phyloP scores from a whole-genome alignment of 2,113 vertebrate species.

The Polyodon spathula region DNA sequence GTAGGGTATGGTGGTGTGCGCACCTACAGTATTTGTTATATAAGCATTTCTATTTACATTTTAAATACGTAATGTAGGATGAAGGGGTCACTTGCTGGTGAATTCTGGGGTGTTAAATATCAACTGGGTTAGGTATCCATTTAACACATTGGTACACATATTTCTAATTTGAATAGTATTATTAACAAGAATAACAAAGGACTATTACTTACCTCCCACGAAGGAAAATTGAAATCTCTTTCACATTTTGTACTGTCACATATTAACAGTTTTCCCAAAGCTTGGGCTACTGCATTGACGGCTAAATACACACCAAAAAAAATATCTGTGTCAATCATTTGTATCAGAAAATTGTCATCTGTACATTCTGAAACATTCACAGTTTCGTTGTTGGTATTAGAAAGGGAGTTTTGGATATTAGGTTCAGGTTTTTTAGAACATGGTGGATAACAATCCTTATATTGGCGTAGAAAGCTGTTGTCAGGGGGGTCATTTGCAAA shows the following conservation, averaged over 20 bases:
- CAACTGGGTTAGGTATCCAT: background rate
- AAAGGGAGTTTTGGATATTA: background rate
- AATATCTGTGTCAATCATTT: constrained; percentile 17
- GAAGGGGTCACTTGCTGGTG: no score
- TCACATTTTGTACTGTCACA: constrained; percentile 25
- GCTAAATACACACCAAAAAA: constrained; percentile 38
- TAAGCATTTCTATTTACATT: no score
- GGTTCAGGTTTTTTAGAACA: background rate
- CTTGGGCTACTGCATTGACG: constrained; percentile 32
- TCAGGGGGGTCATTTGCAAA: background rate
- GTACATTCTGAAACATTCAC: constrained; percentile 1
- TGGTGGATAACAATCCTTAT: background rate
- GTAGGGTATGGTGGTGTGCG: no score
- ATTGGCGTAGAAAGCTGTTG: background rate
- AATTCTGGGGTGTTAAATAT: no score
- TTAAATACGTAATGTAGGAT: no score
- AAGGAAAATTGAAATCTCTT: constrained; percentile 12
- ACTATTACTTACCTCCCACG: constrained; percentile 30
- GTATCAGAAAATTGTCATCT: constrained; percentile 14
- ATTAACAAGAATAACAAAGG: background rate
- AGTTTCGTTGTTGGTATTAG: background rate
- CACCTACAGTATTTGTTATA: no score
- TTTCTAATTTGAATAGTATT: background rate
- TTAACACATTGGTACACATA: background rate
- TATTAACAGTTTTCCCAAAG: constrained; percentile 27